These are phyloP conservation scores for Hippoglossus stenolepis DNA, from an alignment of 2,113 vertebrate species.

Conservation along the genomic window DNA sequence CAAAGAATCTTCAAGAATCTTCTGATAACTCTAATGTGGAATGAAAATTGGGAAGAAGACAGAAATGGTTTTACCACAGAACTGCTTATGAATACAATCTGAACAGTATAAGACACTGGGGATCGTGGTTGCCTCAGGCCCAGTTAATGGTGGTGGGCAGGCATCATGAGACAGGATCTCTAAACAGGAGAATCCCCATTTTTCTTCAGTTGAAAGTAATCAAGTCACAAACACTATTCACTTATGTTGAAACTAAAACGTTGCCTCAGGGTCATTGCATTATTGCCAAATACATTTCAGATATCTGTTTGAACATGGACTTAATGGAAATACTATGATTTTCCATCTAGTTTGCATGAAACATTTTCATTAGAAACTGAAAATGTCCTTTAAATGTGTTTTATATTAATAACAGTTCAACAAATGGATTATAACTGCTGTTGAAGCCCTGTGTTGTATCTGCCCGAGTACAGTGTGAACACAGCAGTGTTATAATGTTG, in stretches of 20 bases:
- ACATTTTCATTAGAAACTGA: constrained; percentile 13
- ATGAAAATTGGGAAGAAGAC: no score
- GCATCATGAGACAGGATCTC: background rate
- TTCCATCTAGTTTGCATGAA: background rate
- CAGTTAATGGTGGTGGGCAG: background rate
- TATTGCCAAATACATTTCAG: background rate
- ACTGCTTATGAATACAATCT: no score
- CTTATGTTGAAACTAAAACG: background rate
- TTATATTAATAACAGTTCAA: background rate
- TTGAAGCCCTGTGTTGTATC: background rate
- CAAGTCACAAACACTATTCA: background rate
- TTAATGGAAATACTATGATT: constrained; percentile 6
- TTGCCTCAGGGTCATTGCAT: background rate
- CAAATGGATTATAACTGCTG: constrained; percentile 3
- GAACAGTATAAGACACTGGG: no score
- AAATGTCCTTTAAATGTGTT: background rate
- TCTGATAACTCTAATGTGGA: background rate
- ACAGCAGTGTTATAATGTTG: background rate
- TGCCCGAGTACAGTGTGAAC: constrained; percentile 1
- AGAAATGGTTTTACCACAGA: no score
- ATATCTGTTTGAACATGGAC: background rate
- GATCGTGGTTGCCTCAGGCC: background rate
- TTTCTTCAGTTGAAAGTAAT: background rate
- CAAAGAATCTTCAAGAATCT: background rate
- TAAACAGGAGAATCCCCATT: background rate